Evolutionary conservation across 2,888 invertebrate genomes (phyloP), one percentile per base, ranked within the genome.

Genomic region (Zhuqinia jingwanae): DNA sequence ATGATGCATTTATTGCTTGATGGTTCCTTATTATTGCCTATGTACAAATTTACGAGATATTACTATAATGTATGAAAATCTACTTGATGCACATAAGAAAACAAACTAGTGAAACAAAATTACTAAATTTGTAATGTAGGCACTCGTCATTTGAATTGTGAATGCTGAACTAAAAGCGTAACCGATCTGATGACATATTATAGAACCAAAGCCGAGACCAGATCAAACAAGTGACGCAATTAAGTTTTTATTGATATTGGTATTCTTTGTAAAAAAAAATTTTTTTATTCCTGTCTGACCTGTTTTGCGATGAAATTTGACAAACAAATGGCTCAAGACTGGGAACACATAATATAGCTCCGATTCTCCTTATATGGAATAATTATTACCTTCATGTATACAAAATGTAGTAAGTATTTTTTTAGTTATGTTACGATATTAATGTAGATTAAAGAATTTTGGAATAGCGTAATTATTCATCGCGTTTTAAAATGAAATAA

Each of bases 231-330:
- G 25, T 25, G 47, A 50, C 1, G 22, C 47, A 70, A 70, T 70
- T 70, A 47, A 70, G 50, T 22, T 70, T 70, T 70, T 70, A 70
- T 70, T 70, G 65, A 68, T 68, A 68, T 68, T 42, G 65, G 42
- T 20, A 65, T 68, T 68, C 17, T 1, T 68, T 42, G 65, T 45
- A 68, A n/a, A n/a, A n/a, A n/a, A n/a, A n/a, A n/a, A 27, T 60
- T 60, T 60, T 60, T 60, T 56, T 30, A n/a, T 53, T 53, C 27
- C 60, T 60, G 27, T 15, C 60, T 27, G 60, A 60, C 60, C 60
- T 60, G 60, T 60, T 60, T 60, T 60, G 27, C 2, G 60, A 60
- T 60, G 56, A n/a, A n/a, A n/a, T 60, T 22, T 27, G 53, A 60
- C 27, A 60, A 15, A 60, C 60, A 60, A 27, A 60, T 27, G 25